phyloP scores from a whole-genome alignment of 37 sponge, comb jelly and placozoan genomes.

The Beroe forskalii region DNA sequence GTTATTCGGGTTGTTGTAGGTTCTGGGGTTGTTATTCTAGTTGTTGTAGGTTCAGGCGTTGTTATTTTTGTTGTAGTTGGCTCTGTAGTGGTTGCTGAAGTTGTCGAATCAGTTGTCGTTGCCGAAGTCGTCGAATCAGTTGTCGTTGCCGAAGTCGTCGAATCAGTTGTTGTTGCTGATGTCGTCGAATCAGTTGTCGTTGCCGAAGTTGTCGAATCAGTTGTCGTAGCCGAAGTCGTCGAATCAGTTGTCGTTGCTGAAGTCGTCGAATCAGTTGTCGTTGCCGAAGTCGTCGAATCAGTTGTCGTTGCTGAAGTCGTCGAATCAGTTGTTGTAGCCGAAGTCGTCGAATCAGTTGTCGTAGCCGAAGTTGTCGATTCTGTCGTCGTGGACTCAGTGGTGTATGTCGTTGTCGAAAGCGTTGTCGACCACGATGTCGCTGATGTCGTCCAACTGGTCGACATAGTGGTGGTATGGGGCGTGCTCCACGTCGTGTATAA shows the following conservation, averaged over 20 bases:
- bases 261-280: neutral
- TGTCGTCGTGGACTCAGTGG: neutral
- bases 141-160: neutral
- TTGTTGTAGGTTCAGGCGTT: neutral
- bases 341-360: neutral
- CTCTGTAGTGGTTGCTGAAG: neutral
- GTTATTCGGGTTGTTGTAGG: neutral
- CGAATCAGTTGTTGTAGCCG: neutral
- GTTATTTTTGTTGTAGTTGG: neutral
- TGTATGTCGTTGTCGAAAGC: conserved; percentile 1
- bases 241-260: neutral
- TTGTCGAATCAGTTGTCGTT: neutral
- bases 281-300: neutral
- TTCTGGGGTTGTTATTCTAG: neutral
- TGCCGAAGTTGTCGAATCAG: neutral
- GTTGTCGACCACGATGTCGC: neutral
- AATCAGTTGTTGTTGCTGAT: neutral
- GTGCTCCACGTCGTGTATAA: neutral
- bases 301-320: neutral
- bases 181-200: conserved; percentile 6
- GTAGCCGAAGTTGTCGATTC: neutral
- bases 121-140: neutral
- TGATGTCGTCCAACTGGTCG: neutral
- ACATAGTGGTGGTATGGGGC: neutral
- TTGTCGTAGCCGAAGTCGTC: neutral